Percentiles rank a stretch among this genome's conserved stretches.
phyloP scores from a whole-genome alignment of 2,888 invertebrate genomes.

The Sinohyriopsis cumingii region DNA sequence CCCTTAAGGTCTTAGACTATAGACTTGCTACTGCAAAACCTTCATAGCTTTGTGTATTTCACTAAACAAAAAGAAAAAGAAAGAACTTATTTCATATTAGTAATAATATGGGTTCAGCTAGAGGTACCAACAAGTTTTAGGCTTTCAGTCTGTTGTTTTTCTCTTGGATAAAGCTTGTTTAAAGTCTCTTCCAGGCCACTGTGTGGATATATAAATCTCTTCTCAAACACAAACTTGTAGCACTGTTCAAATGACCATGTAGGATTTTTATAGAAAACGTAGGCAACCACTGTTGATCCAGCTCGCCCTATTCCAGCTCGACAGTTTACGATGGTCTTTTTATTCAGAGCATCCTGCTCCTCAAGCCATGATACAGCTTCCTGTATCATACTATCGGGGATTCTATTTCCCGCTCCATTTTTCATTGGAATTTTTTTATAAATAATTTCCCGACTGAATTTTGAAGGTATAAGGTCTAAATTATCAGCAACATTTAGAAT shows the following conservation, averaged over 20 bases:
- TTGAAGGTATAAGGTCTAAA: constrained; percentile 29
- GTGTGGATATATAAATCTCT: constrained; percentile 42
- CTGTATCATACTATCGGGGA: constrained; percentile 20
- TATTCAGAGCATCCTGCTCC: constrained; percentile 12
- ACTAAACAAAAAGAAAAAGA: too few relatives aligned
- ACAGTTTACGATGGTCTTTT: constrained; percentile 39
- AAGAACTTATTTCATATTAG: too few relatives aligned
- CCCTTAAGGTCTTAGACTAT: too few relatives aligned
- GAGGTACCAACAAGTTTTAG: too few relatives aligned
- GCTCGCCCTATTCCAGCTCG: constrained; percentile 48
- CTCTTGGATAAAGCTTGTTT: constrained; percentile 23
- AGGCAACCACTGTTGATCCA: constrained; percentile 44
- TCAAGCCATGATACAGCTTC: constrained; percentile 39
- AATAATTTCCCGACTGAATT: constrained; percentile 21
- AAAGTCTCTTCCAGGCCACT: constrained; percentile 28
- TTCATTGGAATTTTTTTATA: constrained; percentile 41
- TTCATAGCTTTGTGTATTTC: too few relatives aligned
- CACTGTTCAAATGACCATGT: constrained; percentile 37
- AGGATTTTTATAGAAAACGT: constrained; percentile 32
- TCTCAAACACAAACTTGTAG: constrained; percentile 28
- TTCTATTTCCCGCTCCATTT: constrained; percentile 32
- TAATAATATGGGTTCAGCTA: too few relatives aligned
- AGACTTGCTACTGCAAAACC: too few relatives aligned
- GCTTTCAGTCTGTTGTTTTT: neutral
- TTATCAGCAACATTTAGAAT: constrained; percentile 45